phyloP scores from a whole-genome alignment of 2,113 vertebrate genomes.

The Pitta sordida region DNA sequence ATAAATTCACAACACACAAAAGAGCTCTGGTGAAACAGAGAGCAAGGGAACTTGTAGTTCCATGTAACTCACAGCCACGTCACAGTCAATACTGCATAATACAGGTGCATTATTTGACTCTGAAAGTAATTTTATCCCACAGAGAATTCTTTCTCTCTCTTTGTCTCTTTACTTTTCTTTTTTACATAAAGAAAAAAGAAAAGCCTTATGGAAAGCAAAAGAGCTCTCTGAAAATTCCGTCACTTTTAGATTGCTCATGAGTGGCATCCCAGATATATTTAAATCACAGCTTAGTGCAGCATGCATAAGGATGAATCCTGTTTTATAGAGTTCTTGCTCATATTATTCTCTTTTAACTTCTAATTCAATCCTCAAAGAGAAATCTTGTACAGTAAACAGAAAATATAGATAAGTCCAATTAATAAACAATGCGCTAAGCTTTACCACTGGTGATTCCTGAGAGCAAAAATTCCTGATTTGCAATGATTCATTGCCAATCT shows the following conservation, averaged over 20 bases:
- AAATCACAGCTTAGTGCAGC: background rate
- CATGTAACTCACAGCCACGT: background rate
- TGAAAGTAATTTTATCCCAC: background rate
- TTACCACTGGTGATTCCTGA: background rate
- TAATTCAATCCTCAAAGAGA: background rate
- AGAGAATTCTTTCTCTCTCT: background rate
- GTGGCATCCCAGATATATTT: background rate
- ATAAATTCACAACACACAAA: background rate
- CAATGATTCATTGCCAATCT: background rate
- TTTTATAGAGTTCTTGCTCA: background rate
- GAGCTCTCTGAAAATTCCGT: background rate
- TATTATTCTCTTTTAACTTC: background rate
- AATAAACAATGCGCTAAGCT: background rate
- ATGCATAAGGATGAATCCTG: background rate
- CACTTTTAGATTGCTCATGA: background rate
- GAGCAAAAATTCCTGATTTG: background rate
- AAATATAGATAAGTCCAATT: background rate
- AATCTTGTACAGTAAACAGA: background rate
- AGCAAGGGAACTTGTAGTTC: slow-evolving; percentile 19
- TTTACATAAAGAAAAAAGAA: background rate
- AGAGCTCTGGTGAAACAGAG: background rate
- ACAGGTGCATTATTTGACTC: background rate
- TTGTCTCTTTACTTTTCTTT: background rate
- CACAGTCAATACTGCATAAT: background rate
- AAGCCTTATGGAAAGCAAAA: background rate